phyloP scores from a whole-genome alignment of 2,888 invertebrate genomes.

The Plebejus anna region DNA sequence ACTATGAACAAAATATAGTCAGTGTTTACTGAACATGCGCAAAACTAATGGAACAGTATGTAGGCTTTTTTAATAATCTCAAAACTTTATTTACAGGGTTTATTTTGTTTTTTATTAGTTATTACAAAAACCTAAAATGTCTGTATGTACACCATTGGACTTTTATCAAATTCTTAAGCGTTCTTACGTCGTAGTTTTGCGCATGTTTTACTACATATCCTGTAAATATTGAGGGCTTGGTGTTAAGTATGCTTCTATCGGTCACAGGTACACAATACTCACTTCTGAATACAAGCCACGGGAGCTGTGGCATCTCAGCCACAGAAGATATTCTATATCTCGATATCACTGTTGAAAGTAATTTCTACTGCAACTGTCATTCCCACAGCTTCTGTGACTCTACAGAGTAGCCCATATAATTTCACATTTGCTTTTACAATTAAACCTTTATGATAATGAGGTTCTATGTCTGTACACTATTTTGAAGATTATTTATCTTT shows the following conservation, averaged over 20 bases:
- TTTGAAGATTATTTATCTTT: not conserved
- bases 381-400: not conserved
- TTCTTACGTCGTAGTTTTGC: not conserved
- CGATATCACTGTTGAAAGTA: too few species aligned
- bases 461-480: not conserved
- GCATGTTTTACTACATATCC: slow-evolving; percentile 38
- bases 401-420: not conserved
- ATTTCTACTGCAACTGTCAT: too few species aligned
- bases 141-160: not conserved
- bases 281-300: not conserved
- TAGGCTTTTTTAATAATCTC: too few species aligned
- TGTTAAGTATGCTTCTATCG: slow-evolving; percentile 32
- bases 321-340: too few species aligned
- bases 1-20: slow-evolving; percentile 7
- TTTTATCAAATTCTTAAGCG: not conserved
- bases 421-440: not conserved
- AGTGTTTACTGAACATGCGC: slow-evolving; percentile 30
- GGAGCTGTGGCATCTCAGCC: too few species aligned
- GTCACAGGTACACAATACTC: slow-evolving; percentile 18
- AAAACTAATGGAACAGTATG: not conserved
- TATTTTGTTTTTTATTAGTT: too few species aligned
- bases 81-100: too few species aligned
- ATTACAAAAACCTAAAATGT: not conserved
- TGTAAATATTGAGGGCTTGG: slow-evolving; percentile 37
- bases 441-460: slow-evolving; percentile 14